phyloP scores from a whole-genome alignment of 2,797 vertebrate genomes.

The Natrix natrix region DNA sequence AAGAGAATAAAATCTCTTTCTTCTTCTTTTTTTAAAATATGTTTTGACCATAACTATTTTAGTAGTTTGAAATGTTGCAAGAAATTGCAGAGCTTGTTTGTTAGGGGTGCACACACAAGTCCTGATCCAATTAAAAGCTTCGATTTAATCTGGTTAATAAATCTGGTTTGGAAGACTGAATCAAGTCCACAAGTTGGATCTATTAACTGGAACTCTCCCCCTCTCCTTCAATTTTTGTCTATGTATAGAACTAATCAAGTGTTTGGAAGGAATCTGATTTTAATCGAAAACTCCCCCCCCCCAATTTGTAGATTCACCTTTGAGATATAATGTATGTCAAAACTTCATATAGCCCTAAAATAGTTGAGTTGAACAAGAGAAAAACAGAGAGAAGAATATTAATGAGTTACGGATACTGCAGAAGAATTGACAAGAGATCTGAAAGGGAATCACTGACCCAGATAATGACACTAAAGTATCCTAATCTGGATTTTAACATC shows the following conservation, averaged over 20 bases:
- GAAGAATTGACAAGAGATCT: neutral
- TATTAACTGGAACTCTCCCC: neutral
- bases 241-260: neutral
- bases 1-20: neutral
- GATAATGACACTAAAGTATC: neutral
- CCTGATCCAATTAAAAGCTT: neutral
- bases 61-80: neutral
- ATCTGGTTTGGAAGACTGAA: neutral
- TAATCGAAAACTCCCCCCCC: neutral
- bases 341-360: neutral
- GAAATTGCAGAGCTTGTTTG: neutral
- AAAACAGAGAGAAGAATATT: neutral
- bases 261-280: neutral
- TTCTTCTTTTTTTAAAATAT: neutral
- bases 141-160: neutral
- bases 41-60: neutral
- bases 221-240: neutral
- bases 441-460: neutral
- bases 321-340: neutral
- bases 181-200: neutral
- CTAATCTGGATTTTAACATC: neutral
- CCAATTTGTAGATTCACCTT: neutral
- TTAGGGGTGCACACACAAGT: neutral
- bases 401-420: no score
- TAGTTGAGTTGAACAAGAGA: neutral